These are phyloP conservation scores for Protobothrops mucrosquamatus DNA, from an alignment of 2,113 vertebrate genomes.

Conservation along the genomic window DNA sequence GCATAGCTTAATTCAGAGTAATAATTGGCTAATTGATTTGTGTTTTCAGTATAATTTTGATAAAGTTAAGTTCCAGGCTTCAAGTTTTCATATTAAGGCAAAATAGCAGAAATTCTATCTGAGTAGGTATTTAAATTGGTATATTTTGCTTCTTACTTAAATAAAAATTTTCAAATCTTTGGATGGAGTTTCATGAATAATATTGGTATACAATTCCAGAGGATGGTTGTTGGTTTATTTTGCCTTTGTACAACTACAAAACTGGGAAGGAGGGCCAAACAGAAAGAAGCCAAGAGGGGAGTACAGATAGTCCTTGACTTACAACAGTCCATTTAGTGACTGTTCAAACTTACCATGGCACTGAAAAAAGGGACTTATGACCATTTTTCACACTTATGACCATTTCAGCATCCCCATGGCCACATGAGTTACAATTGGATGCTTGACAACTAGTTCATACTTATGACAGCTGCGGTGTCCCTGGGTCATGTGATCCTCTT, in stretches of 20 bases:
- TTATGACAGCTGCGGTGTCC: background rate
- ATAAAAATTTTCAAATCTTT: background rate
- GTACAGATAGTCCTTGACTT: background rate
- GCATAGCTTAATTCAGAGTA: background rate
- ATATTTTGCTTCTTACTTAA: background rate
- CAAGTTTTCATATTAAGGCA: background rate
- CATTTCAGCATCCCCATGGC: background rate
- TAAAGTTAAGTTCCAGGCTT: background rate
- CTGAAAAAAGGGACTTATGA: background rate
- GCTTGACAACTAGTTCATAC: background rate
- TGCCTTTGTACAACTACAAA: background rate
- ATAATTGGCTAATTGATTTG: slow-evolving; percentile 18
- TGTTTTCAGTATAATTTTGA: slow-evolving; percentile 10
- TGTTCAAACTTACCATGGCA: background rate
- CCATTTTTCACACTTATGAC: background rate
- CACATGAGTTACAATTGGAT: background rate
- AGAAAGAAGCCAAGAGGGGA: slow-evolving; percentile 1
- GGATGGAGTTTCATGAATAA: background rate
- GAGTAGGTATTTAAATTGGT: background rate
- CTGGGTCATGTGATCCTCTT: background rate
- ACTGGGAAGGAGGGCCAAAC: background rate
- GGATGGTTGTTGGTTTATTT: background rate
- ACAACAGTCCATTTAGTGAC: background rate
- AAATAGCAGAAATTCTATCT: slow-evolving; percentile 1
- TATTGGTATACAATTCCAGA: background rate